A percentile compares a stretch with the other conserved stretches of the same genome.
These are phyloP conservation scores for Globia sparganii DNA, from an alignment of 2,888 invertebrate species.

Conservation along the genomic window DNA sequence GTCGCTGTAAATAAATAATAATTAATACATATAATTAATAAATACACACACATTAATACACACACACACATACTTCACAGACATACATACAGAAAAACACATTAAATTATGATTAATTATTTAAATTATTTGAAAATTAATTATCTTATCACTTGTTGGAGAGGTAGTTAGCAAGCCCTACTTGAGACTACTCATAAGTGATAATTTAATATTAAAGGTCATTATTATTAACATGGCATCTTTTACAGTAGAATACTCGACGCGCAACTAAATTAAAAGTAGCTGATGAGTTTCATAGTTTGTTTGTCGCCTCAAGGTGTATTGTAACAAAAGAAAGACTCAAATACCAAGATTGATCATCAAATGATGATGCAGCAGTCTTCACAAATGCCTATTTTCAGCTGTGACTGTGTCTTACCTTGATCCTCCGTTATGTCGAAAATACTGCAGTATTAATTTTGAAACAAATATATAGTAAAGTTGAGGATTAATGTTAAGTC, in stretches of 20 bases:
- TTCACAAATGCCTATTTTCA: background rate
- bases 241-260: background rate
- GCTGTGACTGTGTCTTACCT: background rate
- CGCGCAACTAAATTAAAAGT: background rate
- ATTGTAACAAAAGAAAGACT: background rate
- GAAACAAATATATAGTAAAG: too few species aligned
- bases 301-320: background rate
- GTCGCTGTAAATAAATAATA: slow-evolving; percentile 74
- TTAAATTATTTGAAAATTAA: background rate
- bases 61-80: too few species aligned
- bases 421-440: too few species aligned
- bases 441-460: too few species aligned
- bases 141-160: background rate
- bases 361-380: background rate
- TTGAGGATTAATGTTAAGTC: too few species aligned
- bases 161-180: background rate
- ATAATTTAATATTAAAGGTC: background rate
- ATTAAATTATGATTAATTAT: too few species aligned
- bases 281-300: background rate
- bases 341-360: background rate
- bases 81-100: too few species aligned
- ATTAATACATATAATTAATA: background rate
- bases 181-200: background rate
- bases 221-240: background rate
- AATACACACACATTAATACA: too few species aligned